Base-by-base conservation (phyloP, 37 sponge, comb jelly and placozoan species). In the Hexactinellida sp. region DNA sequence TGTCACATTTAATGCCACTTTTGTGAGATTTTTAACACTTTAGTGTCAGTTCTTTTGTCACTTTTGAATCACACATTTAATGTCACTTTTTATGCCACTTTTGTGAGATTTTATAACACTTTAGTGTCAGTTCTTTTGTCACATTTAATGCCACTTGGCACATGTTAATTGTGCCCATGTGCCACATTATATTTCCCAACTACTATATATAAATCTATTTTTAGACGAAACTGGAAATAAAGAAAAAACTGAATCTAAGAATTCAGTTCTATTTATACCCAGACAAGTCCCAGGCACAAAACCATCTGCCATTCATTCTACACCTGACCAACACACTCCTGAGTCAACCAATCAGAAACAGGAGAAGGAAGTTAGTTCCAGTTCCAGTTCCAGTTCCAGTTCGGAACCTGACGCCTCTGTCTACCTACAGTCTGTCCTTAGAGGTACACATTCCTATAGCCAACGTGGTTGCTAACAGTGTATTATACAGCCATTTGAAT, bases 261-360 rank as follows among this genome's bases (percentile, higher is more conserved):
- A 63, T 3, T 63, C 76, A 23, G 76, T 63, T 28, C 76, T 63
- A 63, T 63, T 63, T 63, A 63, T 63, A 63, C 76, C 76, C 76
- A 63, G 76, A n/a, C 76, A 63, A n/a, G 30, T 63, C 3, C 21
- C 76, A 7, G 76, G 30, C 30, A 23, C 76, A 7, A 63, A n/a
- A 63, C 3, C 25, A 3, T 28, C 76, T 28, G 25, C 76, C 28
- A 63, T 32, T 63, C 76, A 63, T 32, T 63, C 76, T 63, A 32
- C 76, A 25, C 32, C 21, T 25, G 34, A 5, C 13, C 5, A 41
- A 13, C 47, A 5, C 13, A 41, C 47, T 16, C 47, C 47, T 5
- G 10, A 41, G 13, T 13, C 47, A 41, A 41, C 52, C 16, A 63
- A 63, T 63, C 76, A 63, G 34, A 63, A 63, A 25, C 28, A 7